Conservation (phyloP, 2,888 invertebrate genomes). For the Pyrocoelia pectoralis region DNA sequence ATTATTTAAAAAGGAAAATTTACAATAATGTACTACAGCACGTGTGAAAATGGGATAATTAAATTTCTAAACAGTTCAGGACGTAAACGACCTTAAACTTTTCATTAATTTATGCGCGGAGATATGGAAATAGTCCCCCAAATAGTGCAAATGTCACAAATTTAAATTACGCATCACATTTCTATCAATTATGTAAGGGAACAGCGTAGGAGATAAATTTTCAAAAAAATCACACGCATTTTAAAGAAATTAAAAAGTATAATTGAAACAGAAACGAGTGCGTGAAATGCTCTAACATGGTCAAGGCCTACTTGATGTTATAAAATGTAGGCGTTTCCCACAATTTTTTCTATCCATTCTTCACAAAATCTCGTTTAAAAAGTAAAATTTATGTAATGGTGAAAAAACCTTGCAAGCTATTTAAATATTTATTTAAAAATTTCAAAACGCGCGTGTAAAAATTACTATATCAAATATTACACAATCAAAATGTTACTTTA, state of each 20-base stretch:
- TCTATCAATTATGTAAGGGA: no score
- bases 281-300: neutral
- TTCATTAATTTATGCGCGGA: neutral
- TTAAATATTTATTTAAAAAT: conserved; percentile 10
- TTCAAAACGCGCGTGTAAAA: conserved; percentile 5
- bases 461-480: conserved; percentile 2
- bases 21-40: neutral
- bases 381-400: neutral
- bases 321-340: neutral
- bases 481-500: conserved; percentile 1
- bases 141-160: neutral
- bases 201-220: no score
- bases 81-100: conserved; percentile 12
- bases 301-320: neutral
- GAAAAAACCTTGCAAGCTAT: neutral
- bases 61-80: neutral
- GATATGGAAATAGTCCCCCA: neutral
- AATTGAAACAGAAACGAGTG: neutral
- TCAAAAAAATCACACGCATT: no score
- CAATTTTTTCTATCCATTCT: neutral
- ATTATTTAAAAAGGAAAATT: neutral
- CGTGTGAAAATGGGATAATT: neutral
- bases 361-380: neutral
- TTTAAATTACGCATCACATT: no score
- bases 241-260: no score